A percentile compares a stretch with the other conserved stretches of the same genome.
phyloP scores from a whole-genome alignment of 2,113 vertebrate genomes.

The Eptesicus fuscus region DNA sequence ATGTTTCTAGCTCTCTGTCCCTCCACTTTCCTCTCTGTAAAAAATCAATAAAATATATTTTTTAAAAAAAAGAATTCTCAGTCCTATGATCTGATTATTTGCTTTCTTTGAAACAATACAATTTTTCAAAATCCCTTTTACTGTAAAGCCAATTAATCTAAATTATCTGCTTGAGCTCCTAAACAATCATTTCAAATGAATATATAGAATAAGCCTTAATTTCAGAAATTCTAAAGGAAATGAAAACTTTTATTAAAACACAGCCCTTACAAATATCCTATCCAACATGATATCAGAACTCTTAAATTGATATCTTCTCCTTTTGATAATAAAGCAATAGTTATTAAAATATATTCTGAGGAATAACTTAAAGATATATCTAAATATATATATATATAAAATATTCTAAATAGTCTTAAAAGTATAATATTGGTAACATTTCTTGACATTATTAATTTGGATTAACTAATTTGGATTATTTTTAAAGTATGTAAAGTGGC shows the following conservation, averaged over 20 bases:
- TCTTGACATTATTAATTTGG: background rate
- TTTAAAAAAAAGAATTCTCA: background rate
- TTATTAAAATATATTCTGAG: background rate
- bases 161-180: background rate
- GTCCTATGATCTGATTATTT: background rate
- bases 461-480: background rate
- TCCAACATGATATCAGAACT: background rate
- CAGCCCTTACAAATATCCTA: background rate
- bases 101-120: background rate
- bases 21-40: no score
- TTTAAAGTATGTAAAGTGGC: background rate
- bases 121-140: background rate
- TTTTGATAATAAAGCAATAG: background rate
- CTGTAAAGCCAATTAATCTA: background rate
- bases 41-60: no score
- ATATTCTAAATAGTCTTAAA: background rate
- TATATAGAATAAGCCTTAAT: background rate
- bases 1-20: no score
- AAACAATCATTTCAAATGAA: constrained; percentile 14
- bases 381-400: background rate
- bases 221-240: background rate
- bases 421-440: background rate
- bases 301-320: background rate
- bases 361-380: background rate
- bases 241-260: background rate